Evolutionary conservation across 2,888 invertebrate genomes (phyloP), one percentile per base, ranked within the genome.

Genomic region (Ornithoptera alexandrae): DNA sequence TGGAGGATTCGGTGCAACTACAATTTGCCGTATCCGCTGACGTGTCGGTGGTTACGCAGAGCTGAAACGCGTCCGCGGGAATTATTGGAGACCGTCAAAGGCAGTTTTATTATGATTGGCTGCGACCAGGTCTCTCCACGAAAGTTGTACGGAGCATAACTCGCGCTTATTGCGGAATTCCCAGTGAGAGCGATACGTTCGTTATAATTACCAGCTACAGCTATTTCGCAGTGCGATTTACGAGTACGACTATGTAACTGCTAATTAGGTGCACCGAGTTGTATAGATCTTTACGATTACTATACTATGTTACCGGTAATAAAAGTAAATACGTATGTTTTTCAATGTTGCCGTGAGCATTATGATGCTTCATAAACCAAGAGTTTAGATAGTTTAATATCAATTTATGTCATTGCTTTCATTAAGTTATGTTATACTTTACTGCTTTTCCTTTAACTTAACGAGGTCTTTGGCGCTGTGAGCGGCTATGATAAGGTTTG

Each of bases 61-160:
- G 61, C 65, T 68, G 57, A 66, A 65, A 56, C 61, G 65, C 65
- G 67, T 71, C 63, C 70, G 70, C 76, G 77, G 78, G 75, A 65
- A 65, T 65, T 42, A 69, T 67, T 68, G 59, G n/a, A 70, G 24
- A 65, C 65, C 59, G 64, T 65, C 62, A 59, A n/a, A 63, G 50
- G 64, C 18, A 61, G 63, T 78, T 80, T 79, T 78, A 78, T 76
- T 78, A 75, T 81, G 79, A 81, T 81, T 79, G 77, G 75, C 71
- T 67, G 71, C 72, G 73, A 78, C 78, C 73, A 72, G 74, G 74
- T 75, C 73, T 75, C 73, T 76, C 73, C 78, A 80, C 74, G 79
- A 81, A 81, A 81, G 75, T 76, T 68, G 60, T 60, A 61, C 24
- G 72, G 67, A 72, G 67, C 70, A 74, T 70, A 70, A 75, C 72